Evolutionary conservation across 2,888 invertebrate species (phyloP), one percentile per base, ranked within the genome.

Genomic region (Diarsia mendica): DNA sequence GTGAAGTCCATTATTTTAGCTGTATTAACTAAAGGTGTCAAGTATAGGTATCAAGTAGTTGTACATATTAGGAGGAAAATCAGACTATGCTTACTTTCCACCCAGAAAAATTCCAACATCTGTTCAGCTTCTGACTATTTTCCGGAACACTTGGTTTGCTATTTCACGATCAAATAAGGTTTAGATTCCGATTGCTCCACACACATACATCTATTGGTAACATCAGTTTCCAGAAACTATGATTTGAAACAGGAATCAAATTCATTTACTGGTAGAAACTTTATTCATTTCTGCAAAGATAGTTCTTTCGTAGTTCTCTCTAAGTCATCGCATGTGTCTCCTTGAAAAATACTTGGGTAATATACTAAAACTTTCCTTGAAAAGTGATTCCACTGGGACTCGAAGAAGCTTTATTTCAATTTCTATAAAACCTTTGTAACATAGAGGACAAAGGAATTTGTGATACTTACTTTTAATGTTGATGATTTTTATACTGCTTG

Each of bases 321-420:
- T 9, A 55, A 72, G 39, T 28, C 15, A 20, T 53, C 28, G 61
- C 81, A 53, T 53, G 46, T 15, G 9, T 68, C 20, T 70, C 46
- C 46, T 71, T 79, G 39, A 63, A 80, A 73, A 23, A 48, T 11
- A 74, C n/a, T 80, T 48, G 39, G 5, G 73, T 49, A 61, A 72
- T 49, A 3, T 20, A 58, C 8, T 58, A 18, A 76, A 63, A 74
- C 4, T n/a, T 74, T 18, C 49, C 2, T 15, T 13, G 48, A 33
- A 55, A 74, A 63, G 18, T 53, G 23, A 49, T 55, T 81, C 76
- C 53, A 15, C 18, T 1, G 81, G 75, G 81, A 75, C 28, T 18
- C 2, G 13, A 44, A 75, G 11, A 58, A 75, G 18, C 46, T 53
- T 18, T 44, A 61, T 39, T 76, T 72, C 23, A 58, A 48, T 73